Percentiles rank a stretch among this genome's conserved stretches.
phyloP scores from a whole-genome alignment of 2,888 invertebrate species.

The Malthinus seriepunctatus region DNA sequence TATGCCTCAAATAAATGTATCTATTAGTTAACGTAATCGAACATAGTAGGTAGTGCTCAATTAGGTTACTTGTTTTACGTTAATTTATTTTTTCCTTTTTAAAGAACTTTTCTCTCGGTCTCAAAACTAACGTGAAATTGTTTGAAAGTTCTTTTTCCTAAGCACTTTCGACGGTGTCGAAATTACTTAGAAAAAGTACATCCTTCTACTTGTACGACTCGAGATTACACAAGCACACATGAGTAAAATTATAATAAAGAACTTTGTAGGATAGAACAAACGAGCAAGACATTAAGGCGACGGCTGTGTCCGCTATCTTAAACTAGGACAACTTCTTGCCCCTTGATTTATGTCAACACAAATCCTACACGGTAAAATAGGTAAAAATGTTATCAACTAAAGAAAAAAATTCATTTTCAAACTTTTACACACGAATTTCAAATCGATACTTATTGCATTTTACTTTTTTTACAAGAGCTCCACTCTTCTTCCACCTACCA shows the following conservation, averaged over 20 bases:
- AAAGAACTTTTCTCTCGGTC: no score
- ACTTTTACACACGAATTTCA: not conserved
- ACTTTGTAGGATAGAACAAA: slow-evolving; percentile 18
- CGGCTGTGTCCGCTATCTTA: slow-evolving; percentile 21
- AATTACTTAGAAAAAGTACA: slow-evolving; percentile 4
- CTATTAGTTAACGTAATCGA: no score
- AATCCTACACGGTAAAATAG: slow-evolving; percentile 14
- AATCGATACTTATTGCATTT: not conserved
- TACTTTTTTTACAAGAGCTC: not conserved
- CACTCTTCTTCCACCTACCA: no score
- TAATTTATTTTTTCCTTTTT: no score
- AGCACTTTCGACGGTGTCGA: slow-evolving; percentile 4
- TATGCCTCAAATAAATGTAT: no score
- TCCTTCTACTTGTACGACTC: slow-evolving; percentile 5
- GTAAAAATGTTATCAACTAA: slow-evolving; percentile 8
- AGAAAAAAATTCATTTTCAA: not conserved
- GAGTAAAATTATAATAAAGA: slow-evolving; percentile 20
- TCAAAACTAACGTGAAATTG: no score
- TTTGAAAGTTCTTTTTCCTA: not conserved
- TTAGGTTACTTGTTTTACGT: no score
- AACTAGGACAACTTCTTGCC: slow-evolving; percentile 20
- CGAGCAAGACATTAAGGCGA: slow-evolving; percentile 23
- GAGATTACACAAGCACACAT: slow-evolving; percentile 14
- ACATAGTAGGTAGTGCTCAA: no score
- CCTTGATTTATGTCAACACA: slow-evolving; percentile 15